Evolutionary conservation across 1,140 invertebrate species (phyloP).

Genomic region (Pteromalus puparum): DNA sequence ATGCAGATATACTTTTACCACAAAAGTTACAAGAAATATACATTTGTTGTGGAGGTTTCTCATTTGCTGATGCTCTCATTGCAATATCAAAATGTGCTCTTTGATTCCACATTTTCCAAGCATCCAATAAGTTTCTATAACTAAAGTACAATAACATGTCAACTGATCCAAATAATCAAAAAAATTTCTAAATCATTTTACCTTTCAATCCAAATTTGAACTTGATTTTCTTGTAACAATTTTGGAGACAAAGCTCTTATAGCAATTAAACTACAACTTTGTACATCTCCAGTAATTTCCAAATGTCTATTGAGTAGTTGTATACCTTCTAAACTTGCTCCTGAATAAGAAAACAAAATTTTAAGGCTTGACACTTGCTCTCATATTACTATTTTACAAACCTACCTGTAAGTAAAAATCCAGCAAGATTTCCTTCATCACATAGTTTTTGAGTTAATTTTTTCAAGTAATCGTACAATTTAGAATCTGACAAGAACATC

Average conservation of each 20-base stretch:
- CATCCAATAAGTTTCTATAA: constrained; percentile 85
- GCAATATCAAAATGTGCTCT: constrained; percentile 85
- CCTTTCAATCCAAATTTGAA: constrained; percentile 85
- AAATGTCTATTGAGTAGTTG: constrained; percentile 91
- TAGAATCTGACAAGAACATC: constrained; percentile 88
- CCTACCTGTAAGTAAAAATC: constrained; percentile 89
- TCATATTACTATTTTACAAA: constrained; percentile 42
- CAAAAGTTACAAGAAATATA: constrained; percentile 96
- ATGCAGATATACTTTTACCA: constrained; percentile 92
- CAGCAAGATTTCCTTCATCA: constrained; percentile 88
- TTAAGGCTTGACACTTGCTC: background rate
- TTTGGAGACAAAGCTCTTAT: constrained; percentile 83
- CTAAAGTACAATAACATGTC: constrained; percentile 69
- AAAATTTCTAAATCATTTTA: constrained; percentile 62
- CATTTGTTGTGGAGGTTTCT: constrained; percentile 85
- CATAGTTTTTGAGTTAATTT: constrained; percentile 82
- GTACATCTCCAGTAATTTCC: constrained; percentile 93
- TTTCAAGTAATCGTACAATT: constrained; percentile 87
- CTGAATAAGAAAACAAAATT: constrained; percentile 66
- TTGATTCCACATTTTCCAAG: constrained; percentile 89
- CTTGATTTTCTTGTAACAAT: constrained; percentile 79
- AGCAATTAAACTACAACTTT: constrained; percentile 90
- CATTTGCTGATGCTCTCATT: constrained; percentile 78
- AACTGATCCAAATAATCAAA: constrained; percentile 34
- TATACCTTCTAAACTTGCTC: constrained; percentile 84